Conservation (phyloP, 1,140 invertebrate genomes). For the Drosophila melanica region DNA sequence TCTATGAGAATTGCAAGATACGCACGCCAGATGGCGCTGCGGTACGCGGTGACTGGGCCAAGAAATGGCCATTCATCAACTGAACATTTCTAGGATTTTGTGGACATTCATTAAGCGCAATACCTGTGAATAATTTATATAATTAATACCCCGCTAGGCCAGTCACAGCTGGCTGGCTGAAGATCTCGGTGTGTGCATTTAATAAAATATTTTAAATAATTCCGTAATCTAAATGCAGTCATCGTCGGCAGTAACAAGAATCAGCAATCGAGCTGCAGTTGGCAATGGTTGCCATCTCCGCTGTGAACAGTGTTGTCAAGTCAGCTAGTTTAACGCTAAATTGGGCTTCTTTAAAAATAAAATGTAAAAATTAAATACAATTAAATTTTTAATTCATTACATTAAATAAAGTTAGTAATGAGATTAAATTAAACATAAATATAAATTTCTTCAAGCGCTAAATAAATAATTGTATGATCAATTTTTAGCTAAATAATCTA, state of each 20-base stretch:
- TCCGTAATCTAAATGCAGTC: slow-evolving; percentile 82
- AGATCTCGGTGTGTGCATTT: slow-evolving; percentile 41
- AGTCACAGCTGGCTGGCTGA: slow-evolving; percentile 57
- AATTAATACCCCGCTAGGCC: slow-evolving; percentile 74
- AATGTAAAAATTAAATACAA: too few species aligned
- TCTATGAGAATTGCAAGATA: neutral
- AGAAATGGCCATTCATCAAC: neutral
- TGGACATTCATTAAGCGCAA: slow-evolving; percentile 52
- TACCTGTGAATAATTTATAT: slow-evolving; percentile 76
- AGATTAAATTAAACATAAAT: too few species aligned
- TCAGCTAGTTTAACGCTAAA: too few species aligned
- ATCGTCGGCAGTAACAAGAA: slow-evolving; percentile 56
- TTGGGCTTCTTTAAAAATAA: too few species aligned
- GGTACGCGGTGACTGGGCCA: slow-evolving; percentile 14
- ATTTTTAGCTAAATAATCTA: too few species aligned
- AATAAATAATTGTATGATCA: too few species aligned
- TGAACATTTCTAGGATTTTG: slow-evolving; percentile 44
- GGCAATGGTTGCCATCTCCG: slow-evolving; percentile 47
- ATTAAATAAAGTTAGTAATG: too few species aligned
- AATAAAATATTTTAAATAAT: slow-evolving; percentile 83
- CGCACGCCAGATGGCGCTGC: slow-evolving; percentile 63
- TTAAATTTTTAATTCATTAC: too few species aligned
- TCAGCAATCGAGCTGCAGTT: slow-evolving; percentile 20
- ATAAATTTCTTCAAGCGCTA: too few species aligned
- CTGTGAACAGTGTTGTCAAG: neutral